Evolutionary conservation across 1,140 invertebrate species (phyloP), one percentile per base, ranked within the genome.

Genomic region (Cydia strobilella): DNA sequence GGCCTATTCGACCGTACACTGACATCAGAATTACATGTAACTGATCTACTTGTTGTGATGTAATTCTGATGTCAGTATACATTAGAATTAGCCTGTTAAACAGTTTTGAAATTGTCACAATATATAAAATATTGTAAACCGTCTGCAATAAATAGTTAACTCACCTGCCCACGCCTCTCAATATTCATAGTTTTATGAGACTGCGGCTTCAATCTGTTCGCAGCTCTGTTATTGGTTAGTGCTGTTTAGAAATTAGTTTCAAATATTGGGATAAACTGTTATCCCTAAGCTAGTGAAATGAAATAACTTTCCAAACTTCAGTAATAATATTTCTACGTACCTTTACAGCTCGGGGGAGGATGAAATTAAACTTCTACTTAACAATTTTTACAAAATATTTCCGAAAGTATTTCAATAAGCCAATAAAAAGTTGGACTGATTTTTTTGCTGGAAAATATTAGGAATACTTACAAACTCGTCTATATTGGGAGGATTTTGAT

Each of bases 331-430:
- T 42, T 42, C 63, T 31, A 69, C 15, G 65, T 69, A 69, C 31
- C 27, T 69, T 35, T 79, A 81, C 75, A 65, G 79, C 76, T 82
- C 72, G 72, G 69, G 76, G 42, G 74, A 51, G 76, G 74, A 79
- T 79, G 66, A 85, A 82, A 86, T 84, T 82, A 84, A 84, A 86
- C 78, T 83, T 81, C 74, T 48, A 84, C 75, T 79, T 69, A 79
- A 79, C 74, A 81, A 51, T 84, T 82, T 86, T 86, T 80, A 74
- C 73, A 74, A 80, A 83, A 81, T 77, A 71, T 83, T 84, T 76
- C 73, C 65, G 20, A 62, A 83, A 84, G 81, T 82, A 84, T 84
- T 86, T 78, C 73, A 80, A 86, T 82, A 82, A 79, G 54, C 65
- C 54, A 75, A 80, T 82, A 78, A 82, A 76, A 63, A 76, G 71